phyloP scores from a whole-genome alignment of 2,797 vertebrate species.

The Gephyroberyx darwinii region DNA sequence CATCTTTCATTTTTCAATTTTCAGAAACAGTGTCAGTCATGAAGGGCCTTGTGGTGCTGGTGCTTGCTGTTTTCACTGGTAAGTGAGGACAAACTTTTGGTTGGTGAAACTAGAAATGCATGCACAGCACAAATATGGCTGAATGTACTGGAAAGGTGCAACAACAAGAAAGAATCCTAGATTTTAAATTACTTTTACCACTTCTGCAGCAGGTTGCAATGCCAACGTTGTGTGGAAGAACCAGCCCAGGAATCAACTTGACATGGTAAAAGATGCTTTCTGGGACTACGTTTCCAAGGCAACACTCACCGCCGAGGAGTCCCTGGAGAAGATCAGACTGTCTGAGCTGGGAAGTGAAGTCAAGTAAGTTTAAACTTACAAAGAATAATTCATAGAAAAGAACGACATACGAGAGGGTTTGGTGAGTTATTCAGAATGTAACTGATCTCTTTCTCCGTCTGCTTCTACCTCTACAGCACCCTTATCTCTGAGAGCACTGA shows the following conservation, averaged over 20 bases:
- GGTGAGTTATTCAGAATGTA: not conserved
- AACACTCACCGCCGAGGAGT: slow-evolving; percentile 67
- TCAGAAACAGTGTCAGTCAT: slow-evolving; percentile 57
- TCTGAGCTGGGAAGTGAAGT: slow-evolving; percentile 75
- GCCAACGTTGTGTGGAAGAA: slow-evolving; percentile 56
- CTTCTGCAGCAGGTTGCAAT: slow-evolving; percentile 62
- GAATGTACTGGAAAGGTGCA: too few species aligned
- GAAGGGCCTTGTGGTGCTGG: slow-evolving; percentile 73
- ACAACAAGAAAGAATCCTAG: not conserved
- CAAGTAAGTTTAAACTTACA: slow-evolving; percentile 73
- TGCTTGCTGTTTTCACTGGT: slow-evolving; percentile 70
- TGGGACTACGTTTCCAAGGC: slow-evolving; percentile 79
- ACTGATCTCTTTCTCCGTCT: slow-evolving; percentile 6
- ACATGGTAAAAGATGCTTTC: slow-evolving; percentile 79
- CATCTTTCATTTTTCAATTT: not conserved
- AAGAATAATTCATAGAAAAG: not conserved
- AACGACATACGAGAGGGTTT: too few species aligned
- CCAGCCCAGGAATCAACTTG: slow-evolving; percentile 56
- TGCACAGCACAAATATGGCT: too few species aligned
- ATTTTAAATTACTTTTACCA: not conserved
- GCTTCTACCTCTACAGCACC: slow-evolving; percentile 59
- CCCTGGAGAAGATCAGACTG: slow-evolving; percentile 68
- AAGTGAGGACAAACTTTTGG: slow-evolving; percentile 14
- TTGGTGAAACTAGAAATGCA: not conserved
- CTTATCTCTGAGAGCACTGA: slow-evolving; percentile 68